Conservation (phyloP, 2,113 vertebrate genomes). For the Scartelaos histophorus region DNA sequence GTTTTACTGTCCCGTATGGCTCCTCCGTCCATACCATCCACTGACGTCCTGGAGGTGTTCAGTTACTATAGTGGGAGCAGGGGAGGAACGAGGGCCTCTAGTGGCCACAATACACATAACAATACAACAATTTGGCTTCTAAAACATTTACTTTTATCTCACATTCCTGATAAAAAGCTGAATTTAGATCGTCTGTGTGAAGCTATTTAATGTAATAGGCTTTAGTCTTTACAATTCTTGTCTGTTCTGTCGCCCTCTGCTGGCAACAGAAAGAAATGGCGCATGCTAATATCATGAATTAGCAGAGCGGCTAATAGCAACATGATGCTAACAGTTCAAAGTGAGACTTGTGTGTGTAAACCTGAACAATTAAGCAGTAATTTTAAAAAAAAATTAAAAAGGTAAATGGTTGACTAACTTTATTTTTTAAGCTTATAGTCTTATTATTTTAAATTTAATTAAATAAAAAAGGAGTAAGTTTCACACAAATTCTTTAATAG, state of each 20-base stretch:
- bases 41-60: slow-evolving; percentile 33
- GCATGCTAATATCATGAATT: neutral
- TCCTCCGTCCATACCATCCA: slow-evolving; percentile 56
- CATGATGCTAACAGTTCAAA: too few species aligned
- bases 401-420: too few species aligned
- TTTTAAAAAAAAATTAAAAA: too few species aligned
- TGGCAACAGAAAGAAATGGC: neutral
- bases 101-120: slow-evolving; percentile 29
- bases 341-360: too few species aligned
- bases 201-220: too few species aligned
- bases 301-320: neutral
- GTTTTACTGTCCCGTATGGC: slow-evolving; percentile 71
- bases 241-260: too few species aligned
- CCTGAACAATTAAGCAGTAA: too few species aligned
- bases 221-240: too few species aligned
- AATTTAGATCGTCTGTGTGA: neutral
- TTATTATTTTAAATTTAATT: too few species aligned
- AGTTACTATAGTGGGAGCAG: slow-evolving; percentile 40
- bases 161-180: neutral
- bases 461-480: too few species aligned
- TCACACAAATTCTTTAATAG: too few species aligned
- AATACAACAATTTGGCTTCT: neutral
- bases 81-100: slow-evolving; percentile 63
- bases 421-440: too few species aligned
- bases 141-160: neutral